phyloP scores from a whole-genome alignment of 2,797 vertebrate species.

The Falco peregrinus region DNA sequence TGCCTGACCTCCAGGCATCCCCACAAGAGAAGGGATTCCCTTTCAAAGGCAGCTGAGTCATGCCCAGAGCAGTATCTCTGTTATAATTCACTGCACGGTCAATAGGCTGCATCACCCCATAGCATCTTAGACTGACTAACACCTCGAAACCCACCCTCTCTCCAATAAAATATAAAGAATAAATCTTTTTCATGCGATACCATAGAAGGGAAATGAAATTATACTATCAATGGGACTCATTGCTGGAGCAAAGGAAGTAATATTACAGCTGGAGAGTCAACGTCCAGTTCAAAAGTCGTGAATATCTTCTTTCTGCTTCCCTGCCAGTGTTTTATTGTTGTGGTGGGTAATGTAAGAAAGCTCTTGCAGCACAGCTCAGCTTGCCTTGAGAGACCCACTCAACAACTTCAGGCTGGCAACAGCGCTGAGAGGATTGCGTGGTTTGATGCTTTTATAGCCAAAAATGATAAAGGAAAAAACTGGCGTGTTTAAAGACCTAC shows the following conservation, averaged over 20 bases:
- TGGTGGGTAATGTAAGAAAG: background rate
- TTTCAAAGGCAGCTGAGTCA: background rate
- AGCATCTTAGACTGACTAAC: background rate
- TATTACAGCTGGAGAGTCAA: background rate
- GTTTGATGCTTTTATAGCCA: background rate
- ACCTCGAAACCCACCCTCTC: background rate
- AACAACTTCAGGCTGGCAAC: background rate
- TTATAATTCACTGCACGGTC: background rate
- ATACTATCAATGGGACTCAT: background rate
- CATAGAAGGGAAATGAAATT: background rate
- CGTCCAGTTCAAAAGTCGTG: background rate
- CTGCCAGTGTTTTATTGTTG: background rate
- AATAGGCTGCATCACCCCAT: background rate
- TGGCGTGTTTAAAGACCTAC: accelerated
- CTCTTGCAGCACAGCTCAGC: background rate
- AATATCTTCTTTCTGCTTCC: background rate
- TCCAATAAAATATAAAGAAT: background rate
- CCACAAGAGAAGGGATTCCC: background rate
- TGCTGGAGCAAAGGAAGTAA: background rate
- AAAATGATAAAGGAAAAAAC: background rate
- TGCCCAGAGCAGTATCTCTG: background rate
- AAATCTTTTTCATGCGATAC: background rate
- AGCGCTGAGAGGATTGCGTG: background rate
- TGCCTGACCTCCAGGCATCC: background rate
- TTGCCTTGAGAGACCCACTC: background rate